A percentile compares a stretch with the other conserved stretches of the same genome.
These are phyloP conservation scores for Microplitis deprimator DNA, from an alignment of 2,888 invertebrate genomes.

Conservation along the genomic window DNA sequence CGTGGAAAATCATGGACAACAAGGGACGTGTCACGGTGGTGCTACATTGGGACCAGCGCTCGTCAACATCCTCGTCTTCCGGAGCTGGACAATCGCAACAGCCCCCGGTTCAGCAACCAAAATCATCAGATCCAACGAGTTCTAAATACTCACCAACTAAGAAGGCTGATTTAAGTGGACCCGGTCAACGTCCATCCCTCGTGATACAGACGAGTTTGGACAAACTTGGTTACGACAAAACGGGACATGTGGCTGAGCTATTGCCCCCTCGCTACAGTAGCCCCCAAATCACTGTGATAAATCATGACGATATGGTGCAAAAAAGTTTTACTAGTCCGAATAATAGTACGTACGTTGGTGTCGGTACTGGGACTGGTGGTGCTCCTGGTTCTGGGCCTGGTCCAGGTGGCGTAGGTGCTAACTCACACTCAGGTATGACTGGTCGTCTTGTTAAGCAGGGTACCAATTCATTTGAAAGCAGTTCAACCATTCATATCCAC, in stretches of 20 bases:
- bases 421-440: slow-evolving; percentile 53
- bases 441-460: slow-evolving; percentile 74
- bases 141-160: slow-evolving; percentile 74
- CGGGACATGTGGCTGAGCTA: slow-evolving; percentile 72
- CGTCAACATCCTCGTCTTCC: slow-evolving; percentile 69
- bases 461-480: slow-evolving; percentile 77
- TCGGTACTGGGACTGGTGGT: slow-evolving; percentile 55
- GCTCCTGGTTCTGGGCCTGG: slow-evolving; percentile 57
- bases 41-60: slow-evolving; percentile 94
- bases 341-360: slow-evolving; percentile 65
- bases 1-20: slow-evolving; percentile 99
- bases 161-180: slow-evolving; percentile 72
- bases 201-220: slow-evolving; percentile 85
- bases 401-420: slow-evolving; percentile 60
- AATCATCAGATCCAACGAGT: slow-evolving; percentile 43
- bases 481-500: slow-evolving; percentile 83
- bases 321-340: slow-evolving; percentile 70
- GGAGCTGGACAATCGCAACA: slow-evolving; percentile 55
- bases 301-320: slow-evolving; percentile 86
- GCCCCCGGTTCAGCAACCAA: slow-evolving; percentile 58
- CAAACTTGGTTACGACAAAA: slow-evolving; percentile 72
- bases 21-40: slow-evolving; percentile 97
- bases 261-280: slow-evolving; percentile 74
- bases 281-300: slow-evolving; percentile 94
- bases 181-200: slow-evolving; percentile 79